These are phyloP conservation scores for Ephydatia muelleri DNA, from an alignment of 37 sponge, comb jelly and placozoan genomes.

Conservation along the genomic window DNA sequence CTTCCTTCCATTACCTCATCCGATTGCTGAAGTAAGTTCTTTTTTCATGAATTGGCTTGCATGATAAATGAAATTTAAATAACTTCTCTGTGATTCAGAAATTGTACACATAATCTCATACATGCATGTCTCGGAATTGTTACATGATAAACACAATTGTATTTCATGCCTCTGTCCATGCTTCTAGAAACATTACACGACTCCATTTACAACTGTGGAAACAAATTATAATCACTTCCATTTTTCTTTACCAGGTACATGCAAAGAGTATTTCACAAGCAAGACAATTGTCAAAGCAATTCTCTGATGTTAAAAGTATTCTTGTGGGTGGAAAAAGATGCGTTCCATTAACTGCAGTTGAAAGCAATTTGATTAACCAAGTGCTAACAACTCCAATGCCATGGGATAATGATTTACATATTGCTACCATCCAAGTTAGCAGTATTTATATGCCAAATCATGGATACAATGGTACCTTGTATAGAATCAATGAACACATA, in stretches of 20 bases:
- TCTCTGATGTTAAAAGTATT: background rate
- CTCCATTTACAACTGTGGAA: background rate
- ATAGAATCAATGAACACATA: slow-evolving; percentile 5
- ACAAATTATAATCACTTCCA: too few relatives aligned
- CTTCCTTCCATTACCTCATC: background rate
- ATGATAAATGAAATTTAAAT: background rate
- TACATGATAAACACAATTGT: slow-evolving; percentile 1
- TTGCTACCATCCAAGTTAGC: background rate
- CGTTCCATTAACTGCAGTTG: background rate
- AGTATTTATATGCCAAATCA: slow-evolving; percentile 13
- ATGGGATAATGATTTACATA: background rate
- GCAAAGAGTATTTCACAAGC: background rate
- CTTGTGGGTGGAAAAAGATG: slow-evolving; percentile 1
- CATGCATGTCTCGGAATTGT: background rate
- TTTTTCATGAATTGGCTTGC: background rate
- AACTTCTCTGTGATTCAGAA: background rate
- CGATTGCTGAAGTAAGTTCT: background rate
- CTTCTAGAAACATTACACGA: background rate
- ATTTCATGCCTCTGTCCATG: slow-evolving; percentile 1
- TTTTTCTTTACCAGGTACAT: too few relatives aligned
- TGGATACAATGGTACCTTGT: slow-evolving; percentile 11
- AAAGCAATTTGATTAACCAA: background rate
- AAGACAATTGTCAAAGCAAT: slow-evolving; percentile 1
- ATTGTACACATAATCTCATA: background rate
- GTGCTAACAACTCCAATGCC: background rate